Evolutionary conservation across 2,888 invertebrate species (phyloP).

Genomic region (Brachyopa scutellaris): DNA sequence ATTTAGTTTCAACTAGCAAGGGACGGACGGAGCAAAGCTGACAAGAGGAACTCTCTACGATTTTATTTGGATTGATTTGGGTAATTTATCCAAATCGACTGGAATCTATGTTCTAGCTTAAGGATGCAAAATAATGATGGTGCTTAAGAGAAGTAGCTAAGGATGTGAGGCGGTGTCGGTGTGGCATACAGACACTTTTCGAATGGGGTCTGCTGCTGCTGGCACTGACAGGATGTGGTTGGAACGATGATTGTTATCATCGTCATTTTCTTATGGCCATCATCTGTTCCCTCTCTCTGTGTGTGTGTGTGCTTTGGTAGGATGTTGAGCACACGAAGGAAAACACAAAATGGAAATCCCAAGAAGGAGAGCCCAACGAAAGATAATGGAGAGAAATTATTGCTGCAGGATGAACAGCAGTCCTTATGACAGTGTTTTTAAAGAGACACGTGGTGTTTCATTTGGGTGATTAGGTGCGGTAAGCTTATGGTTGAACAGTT

Average conservation of each 20-base stretch:
- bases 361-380: constrained; percentile 12
- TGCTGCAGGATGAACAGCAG: constrained; percentile 39
- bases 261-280: constrained; percentile 10
- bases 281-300: constrained; percentile 30
- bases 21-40: background rate
- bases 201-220: background rate
- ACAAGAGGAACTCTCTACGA: constrained; percentile 32
- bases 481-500: background rate
- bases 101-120: constrained; percentile 63
- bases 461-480: constrained; percentile 56
- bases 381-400: constrained; percentile 60
- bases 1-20: constrained; percentile 24
- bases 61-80: constrained; percentile 69
- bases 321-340: background rate
- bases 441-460: constrained; percentile 54
- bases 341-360: background rate
- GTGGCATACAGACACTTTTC: constrained; percentile 7
- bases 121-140: constrained; percentile 67
- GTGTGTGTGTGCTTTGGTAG: background rate
- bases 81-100: constrained; percentile 67
- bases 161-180: constrained; percentile 34
- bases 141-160: constrained; percentile 42
- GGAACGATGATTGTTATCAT: constrained; percentile 54
- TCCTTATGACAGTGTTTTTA: constrained; percentile 17
- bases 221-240: constrained; percentile 31